Evolutionary conservation across 2,797 vertebrate species (phyloP).

Genomic region (Labeo calbasu): DNA sequence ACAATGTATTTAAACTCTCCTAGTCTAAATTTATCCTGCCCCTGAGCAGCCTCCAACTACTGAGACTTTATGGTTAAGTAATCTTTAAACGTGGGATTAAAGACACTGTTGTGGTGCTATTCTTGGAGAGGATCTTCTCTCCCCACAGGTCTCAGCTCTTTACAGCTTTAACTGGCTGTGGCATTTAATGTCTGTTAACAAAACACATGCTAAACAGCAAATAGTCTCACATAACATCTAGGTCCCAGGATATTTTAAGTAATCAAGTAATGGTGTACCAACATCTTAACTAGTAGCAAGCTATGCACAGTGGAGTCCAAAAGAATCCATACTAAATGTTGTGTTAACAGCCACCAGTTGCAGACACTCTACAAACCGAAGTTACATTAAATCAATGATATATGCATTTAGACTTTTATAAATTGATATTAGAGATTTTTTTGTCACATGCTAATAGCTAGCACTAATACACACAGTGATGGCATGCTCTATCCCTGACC

Average conservation of each 20-base stretch:
- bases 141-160: conserved; percentile 6
- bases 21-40: conserved; percentile 41
- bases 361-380: no score
- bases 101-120: conserved; percentile 38
- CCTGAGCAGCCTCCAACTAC: conserved; percentile 36
- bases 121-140: conserved; percentile 39
- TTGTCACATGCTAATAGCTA: conserved; percentile 16
- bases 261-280: conserved; percentile 2
- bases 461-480: conserved; percentile 16
- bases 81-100: conserved; percentile 59
- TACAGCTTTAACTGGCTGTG: conserved; percentile 19
- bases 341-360: neutral
- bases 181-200: conserved; percentile 11
- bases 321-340: neutral
- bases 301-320: neutral
- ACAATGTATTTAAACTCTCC: conserved; percentile 36
- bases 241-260: conserved; percentile 13
- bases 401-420: neutral
- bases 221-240: conserved; percentile 5
- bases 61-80: conserved; percentile 52
- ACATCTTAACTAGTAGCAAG: conserved; percentile 6
- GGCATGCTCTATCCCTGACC: neutral
- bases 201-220: conserved; percentile 11
- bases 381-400: neutral
- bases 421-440: neutral